Base-by-base conservation (phyloP, 2,113 vertebrate species). In the Dendrocopos noguchii region DNA sequence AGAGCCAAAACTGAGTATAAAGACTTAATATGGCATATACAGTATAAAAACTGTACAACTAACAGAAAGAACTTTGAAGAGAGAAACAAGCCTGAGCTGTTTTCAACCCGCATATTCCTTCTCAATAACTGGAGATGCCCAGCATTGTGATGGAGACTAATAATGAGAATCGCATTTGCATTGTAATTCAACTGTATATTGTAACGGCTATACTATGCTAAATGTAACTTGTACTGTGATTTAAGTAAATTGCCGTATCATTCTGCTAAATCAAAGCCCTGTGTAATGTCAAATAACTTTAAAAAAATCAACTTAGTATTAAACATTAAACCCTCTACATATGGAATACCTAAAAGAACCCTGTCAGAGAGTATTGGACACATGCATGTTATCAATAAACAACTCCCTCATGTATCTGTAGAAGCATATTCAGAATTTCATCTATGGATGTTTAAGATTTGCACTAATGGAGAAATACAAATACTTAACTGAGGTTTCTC, bases 81-180 rank as follows among this genome's bases (percentile, higher is more conserved):
- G 42, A 42, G 19, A 27, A 91, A 94, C 56, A 82, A 50, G 39
- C 29, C 65, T 86, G 67, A 89, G 36, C 68, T 1, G 0, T 36
- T 82, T 89, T 94, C 56, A 89, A 82, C 29, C 29, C 39, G 79
- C 9, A 42, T 86, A 70, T 91, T 89, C 79, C 72, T 88, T 85
- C 56, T 29, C 50, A 94, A 64, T 1, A 10, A 89, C 77, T 83
- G 52, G 46, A 63, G 36, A 83, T 50, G 27, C 42, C 55, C 56
- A 85, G 60, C n/a, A 64, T 78, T 4, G 2, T 70, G 56, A 82
- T 60, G 33, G 44, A 94, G 46, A 83, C 29, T 27, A 86, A 36
- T 59, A 82, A 89, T n/a, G 15, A 79, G 39, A 75, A 83, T 61
- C 33, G 65, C 50, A 82, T 83, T 70, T 87, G 46, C 57, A 90